A percentile compares a stretch with the other conserved stretches of the same genome.
phyloP scores from a whole-genome alignment of 1,140 invertebrate genomes.

The Papilio machaon region DNA sequence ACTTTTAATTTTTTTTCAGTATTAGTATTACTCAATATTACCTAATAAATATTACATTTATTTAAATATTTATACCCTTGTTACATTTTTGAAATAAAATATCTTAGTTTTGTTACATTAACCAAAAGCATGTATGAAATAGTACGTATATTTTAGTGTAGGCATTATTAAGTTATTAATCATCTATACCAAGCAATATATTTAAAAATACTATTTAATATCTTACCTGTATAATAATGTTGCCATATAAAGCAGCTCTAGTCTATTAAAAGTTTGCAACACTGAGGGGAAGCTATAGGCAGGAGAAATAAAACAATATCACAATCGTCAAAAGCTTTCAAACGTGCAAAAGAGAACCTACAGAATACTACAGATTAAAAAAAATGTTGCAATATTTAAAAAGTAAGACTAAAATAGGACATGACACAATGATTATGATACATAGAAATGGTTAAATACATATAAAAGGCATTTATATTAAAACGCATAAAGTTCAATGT shows the following conservation, averaged over 20 bases:
- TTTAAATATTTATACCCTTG: conserved; percentile 27
- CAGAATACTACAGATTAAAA: conserved; percentile 28
- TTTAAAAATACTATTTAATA: conserved; percentile 15
- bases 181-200: conserved; percentile 31
- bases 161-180: conserved; percentile 29
- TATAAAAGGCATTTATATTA: neutral
- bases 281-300: conserved; percentile 55
- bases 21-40: conserved; percentile 10
- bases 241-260: conserved; percentile 58
- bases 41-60: conserved; percentile 36
- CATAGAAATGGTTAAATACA: conserved; percentile 17
- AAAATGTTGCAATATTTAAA: conserved; percentile 33
- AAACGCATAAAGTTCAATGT: neutral
- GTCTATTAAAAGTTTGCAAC: conserved; percentile 58
- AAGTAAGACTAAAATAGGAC: neutral
- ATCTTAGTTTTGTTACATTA: conserved; percentile 30
- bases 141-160: conserved; percentile 43
- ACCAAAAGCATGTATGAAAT: conserved; percentile 77
- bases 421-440: conserved; percentile 21
- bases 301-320: conserved; percentile 77
- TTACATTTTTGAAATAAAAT: conserved; percentile 18
- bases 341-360: conserved; percentile 62
- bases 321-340: conserved; percentile 82
- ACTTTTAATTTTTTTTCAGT: neutral
- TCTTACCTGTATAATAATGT: conserved; percentile 63